These are phyloP conservation scores for Naso thynnoides DNA, from an alignment of 2,797 vertebrate genomes.

Conservation along the genomic window DNA sequence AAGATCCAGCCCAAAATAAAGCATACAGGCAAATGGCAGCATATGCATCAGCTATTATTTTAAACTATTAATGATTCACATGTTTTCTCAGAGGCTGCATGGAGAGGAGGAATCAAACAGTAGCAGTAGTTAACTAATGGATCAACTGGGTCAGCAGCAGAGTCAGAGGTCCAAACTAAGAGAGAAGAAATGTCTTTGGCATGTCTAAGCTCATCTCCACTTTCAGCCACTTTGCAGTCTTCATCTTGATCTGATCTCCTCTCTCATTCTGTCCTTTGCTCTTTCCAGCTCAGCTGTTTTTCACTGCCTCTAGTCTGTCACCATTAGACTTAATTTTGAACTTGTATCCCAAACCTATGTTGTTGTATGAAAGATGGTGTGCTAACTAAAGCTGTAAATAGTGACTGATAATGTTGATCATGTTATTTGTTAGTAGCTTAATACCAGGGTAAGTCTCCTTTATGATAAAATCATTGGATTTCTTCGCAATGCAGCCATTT, in stretches of 20 bases:
- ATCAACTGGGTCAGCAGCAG: slow-evolving; percentile 65
- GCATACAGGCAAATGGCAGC: not conserved
- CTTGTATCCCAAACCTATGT: not conserved
- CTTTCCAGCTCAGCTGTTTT: slow-evolving; percentile 75
- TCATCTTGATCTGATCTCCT: slow-evolving; percentile 70
- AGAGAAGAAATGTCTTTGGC: slow-evolving; percentile 79
- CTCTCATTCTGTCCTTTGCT: slow-evolving; percentile 56
- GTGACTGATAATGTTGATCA: not conserved
- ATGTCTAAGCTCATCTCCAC: slow-evolving; percentile 84
- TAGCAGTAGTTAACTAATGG: slow-evolving; percentile 59
- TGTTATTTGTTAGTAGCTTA: not conserved
- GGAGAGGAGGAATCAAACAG: slow-evolving; percentile 17
- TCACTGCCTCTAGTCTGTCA: slow-evolving; percentile 35
- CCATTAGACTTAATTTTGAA: slow-evolving; percentile 1
- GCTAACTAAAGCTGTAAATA: not conserved
- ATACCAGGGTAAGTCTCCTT: not conserved
- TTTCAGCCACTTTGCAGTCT: slow-evolving; percentile 87
- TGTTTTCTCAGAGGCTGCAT: slow-evolving; percentile 33
- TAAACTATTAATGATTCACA: not conserved
- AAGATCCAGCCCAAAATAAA: not conserved
- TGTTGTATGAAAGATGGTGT: not conserved
- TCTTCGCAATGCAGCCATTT: not conserved
- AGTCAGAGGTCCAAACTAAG: slow-evolving; percentile 69
- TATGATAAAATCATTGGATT: not conserved
- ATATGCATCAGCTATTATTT: not conserved